Evolutionary conservation across 1,140 invertebrate species (phyloP), one percentile per base, ranked within the genome.

Genomic region (Chironomus tepperi): DNA sequence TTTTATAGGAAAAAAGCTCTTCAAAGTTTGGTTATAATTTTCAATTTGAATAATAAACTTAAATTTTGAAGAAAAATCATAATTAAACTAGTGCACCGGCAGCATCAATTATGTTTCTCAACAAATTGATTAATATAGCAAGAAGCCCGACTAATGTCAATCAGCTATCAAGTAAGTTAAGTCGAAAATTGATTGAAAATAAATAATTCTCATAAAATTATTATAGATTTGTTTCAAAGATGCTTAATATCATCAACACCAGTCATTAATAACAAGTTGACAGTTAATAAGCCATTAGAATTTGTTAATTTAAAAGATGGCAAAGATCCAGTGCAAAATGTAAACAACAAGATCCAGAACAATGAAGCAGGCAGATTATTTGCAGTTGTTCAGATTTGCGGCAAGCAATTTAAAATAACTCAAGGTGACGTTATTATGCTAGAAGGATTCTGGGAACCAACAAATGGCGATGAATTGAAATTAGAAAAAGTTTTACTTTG

Each of bases 371-470:
- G 93, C 6, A 84, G 95, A 72, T 84, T 95, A 70, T 98, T 97
- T 86, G 95, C 95, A 8, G 86, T 97, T 7, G 86, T 97, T 5
- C 89, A 95, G 78, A 75, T 97, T 9, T 84, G 87, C 76, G 93
- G 94, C 3, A 93, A 91, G 82, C 95, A 97, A 80, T 92, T 90
- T 79, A 93, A 95, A 84, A 84, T 98, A 0, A 97, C 94, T 3
- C 85, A 89, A 64, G 94, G 91, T 72, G 96, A 98, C 83, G 83
- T 97, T 1, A 86, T 98, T 64, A 84, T 96, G 1, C 83, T 97
- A 6, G 88, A 94, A 80, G 91, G 91, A 1, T 88, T 91, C 77
- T 96, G 94, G 90, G 88, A 91, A 16, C 94, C 94, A 9, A 88
- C 87, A 73, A 86, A 90, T 76, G 94, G 94, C 0, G 94, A 97